Base-by-base conservation (phyloP, 2,797 vertebrate genomes). In the Coilia nasus region DNA sequence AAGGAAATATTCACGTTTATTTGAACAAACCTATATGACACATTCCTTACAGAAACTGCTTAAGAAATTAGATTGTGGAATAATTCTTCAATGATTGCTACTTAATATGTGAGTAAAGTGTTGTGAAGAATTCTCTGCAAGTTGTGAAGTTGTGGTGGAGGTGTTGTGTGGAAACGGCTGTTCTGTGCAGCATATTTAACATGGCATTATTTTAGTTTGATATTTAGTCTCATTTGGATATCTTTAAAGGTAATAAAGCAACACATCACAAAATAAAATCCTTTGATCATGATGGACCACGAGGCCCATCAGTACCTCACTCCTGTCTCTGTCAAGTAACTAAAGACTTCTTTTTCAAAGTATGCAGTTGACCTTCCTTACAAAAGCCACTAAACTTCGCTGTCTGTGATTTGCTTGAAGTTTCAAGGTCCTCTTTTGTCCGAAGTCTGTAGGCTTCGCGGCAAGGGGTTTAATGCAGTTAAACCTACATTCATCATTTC, bases 341-440 rank as follows among this genome's bases (percentile, higher is more conserved):
- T 78, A 78, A 78, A 41, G 71, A 41, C 71, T 35, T 78, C 17
- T 41, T 78, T 78, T 35, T 78, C 71, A 44, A 31, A 44, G 19
- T 41, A 41, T 78, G 15, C 71, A 78, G 17, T 10, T 78, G 35
- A 78, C 71, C 71, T 41, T 78, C 71, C 14, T 78, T 44, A 44
- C 35, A 78, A 78, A 78, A 44, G 31, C 71, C 71, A 41, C 19
- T 21, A 2, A 17, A 78, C 17, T 78, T 78, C 31, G 17, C 71
- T 41, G 67, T 44, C 35, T 78, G 64, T 59, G 64, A 67, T 67
- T 67, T 67, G 23, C 62, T 67, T 23, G 11, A 14, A 28, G 23
- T 78, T 78, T 31, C 71, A 78, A 78, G 71, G 35, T 44, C 64
- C 25, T 71, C 71, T 19, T 6, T 78, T 78, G 15, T 78, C 31